Evolutionary conservation across 2,888 invertebrate genomes (phyloP), one percentile per base, ranked within the genome.

Genomic region (Acanthosepion lycidas): DNA sequence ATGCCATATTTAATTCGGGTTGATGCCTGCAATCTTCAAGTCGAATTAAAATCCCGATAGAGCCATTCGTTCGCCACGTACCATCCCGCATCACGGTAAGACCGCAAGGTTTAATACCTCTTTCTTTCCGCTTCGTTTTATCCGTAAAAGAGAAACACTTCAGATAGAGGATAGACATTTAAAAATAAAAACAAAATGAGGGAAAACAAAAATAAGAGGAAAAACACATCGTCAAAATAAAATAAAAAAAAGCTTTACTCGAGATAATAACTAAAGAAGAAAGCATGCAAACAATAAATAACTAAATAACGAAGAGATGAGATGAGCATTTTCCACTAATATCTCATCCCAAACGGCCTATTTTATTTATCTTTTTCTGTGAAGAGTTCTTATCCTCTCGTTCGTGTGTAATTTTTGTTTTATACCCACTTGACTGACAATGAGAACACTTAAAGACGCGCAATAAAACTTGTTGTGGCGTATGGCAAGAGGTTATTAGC

Each of bases 361-460:
- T 78, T 78, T 78, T 78, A 15, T 33, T n/a, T 78, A n/a, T 78
- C 78, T 78, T 78, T 26, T 5, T n/a, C n/a, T 12, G n/a, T 12
- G 78, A 78, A n/a, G 78, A 78, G 78, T n/a, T 78, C 78, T 78
- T n/a, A 78, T 78, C n/a, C 78, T 78, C n/a, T 78, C n/a, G 33
- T 78, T 78, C n/a, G n/a, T n/a, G 78, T 78, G n/a, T 78, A n/a
- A n/a, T 78, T 78, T 78, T 9, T 78, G 78, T 78, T 78, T 78
- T 78, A n/a, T 78, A 15, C 12, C 78, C 78, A 78, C 78, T 78
- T 78, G 78, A 78, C 78, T 78, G 78, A 78, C 78, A 78, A 78
- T 78, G 33, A n/a, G 78, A 78, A 78, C 78, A 78, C 78, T 78
- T n/a, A 78, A 78, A 78, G n/a, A n/a, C 78, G 12, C 15, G 78